Percentiles rank a stretch among this genome's conserved stretches.
phyloP scores from a whole-genome alignment of 2,113 vertebrate species.

The Loxodonta africana region DNA sequence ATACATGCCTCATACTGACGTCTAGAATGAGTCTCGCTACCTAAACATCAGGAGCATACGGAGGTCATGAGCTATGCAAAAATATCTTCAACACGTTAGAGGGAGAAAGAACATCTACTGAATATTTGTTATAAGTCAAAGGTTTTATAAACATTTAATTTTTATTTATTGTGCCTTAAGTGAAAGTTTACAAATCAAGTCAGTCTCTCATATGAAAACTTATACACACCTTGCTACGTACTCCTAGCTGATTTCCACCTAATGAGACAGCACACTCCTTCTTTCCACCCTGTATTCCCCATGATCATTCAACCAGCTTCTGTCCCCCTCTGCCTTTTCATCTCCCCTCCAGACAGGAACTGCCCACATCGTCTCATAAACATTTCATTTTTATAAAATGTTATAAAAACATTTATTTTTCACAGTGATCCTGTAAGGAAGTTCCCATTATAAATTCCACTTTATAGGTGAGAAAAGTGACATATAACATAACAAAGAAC shows the following conservation, averaged over 20 bases:
- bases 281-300: no score
- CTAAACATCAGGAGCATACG: not conserved
- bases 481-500: no score
- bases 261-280: no score
- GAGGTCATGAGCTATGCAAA: not conserved
- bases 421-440: not conserved
- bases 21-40: not conserved
- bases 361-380: no score
- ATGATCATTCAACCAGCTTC: no score
- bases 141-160: not conserved
- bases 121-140: not conserved
- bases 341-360: no score
- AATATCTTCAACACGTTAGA: not conserved
- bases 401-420: not conserved
- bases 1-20: not conserved
- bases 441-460: not conserved
- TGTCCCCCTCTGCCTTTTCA: no score
- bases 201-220: no score
- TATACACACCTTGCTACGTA: no score
- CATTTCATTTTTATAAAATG: not conserved
- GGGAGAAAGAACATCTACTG: not conserved
- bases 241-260: no score
- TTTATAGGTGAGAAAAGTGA: conserved; percentile 20
- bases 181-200: no score
- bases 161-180: no score